Percentiles rank a stretch among this genome's conserved stretches.
These are phyloP conservation scores for Vesta saturnalis DNA, from an alignment of 2,888 invertebrate genomes.

Conservation along the genomic window DNA sequence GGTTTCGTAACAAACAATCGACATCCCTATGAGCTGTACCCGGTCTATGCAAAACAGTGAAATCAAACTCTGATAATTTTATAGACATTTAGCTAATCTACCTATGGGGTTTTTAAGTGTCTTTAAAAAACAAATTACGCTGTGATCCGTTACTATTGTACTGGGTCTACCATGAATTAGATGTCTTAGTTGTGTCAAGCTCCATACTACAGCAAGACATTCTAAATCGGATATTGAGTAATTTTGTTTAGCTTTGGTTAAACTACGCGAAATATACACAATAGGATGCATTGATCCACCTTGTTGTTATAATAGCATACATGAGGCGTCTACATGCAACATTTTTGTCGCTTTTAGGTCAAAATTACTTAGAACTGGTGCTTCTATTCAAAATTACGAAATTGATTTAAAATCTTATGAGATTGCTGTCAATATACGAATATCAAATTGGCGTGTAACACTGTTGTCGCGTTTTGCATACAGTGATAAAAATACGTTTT, in stretches of 20 bases:
- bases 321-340: constrained; percentile 20
- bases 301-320: constrained; percentile 8
- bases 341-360: constrained; percentile 8
- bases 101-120: constrained; percentile 19
- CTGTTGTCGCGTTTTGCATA: too few relatives aligned
- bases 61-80: constrained; percentile 37
- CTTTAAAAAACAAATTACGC: background rate
- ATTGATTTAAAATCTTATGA: too few relatives aligned
- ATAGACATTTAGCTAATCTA: constrained; percentile 31
- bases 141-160: too few relatives aligned
- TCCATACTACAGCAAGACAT: too few relatives aligned
- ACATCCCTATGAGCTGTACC: constrained; percentile 25
- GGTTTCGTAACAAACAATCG: constrained; percentile 17
- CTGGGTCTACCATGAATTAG: too few relatives aligned
- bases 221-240: too few relatives aligned
- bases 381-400: too few relatives aligned
- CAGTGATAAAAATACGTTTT: too few relatives aligned
- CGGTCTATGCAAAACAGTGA: constrained; percentile 27
- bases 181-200: too few relatives aligned
- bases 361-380: constrained; percentile 22
- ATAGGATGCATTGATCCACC: constrained; percentile 32
- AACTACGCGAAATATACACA: constrained; percentile 26
- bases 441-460: too few relatives aligned
- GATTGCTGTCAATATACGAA: too few relatives aligned
- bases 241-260: too few relatives aligned